phyloP scores from a whole-genome alignment of 2,113 vertebrate genomes.

The Emberiza fucata region DNA sequence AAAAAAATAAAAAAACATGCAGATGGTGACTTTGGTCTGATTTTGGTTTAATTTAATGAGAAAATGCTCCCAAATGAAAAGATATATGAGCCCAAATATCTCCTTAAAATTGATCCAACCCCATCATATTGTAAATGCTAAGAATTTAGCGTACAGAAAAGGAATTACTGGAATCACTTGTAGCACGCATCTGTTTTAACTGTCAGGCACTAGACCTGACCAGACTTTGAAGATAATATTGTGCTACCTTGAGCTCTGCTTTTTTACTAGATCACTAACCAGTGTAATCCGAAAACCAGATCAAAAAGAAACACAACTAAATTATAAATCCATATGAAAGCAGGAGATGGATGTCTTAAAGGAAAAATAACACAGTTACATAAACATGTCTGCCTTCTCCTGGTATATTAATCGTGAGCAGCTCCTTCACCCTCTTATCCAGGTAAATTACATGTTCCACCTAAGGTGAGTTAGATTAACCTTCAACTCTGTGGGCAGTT shows the following conservation, averaged over 20 bases:
- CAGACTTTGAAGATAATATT: conserved; percentile 34
- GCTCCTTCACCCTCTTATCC: background rate
- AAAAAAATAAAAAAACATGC: fast-evolving
- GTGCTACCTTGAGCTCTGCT: conserved; percentile 76
- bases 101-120: background rate
- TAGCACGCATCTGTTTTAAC: conserved; percentile 41
- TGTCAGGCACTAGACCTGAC: background rate
- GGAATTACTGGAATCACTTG: conserved; percentile 28
- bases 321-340: conserved; percentile 42
- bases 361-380: background rate
- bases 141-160: background rate
- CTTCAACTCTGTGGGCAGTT: background rate
- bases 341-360: background rate
- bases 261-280: conserved; percentile 70
- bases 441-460: background rate
- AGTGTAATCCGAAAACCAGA: conserved; percentile 75
- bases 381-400: conserved; percentile 8
- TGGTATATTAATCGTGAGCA: background rate
- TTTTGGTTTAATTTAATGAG: background rate
- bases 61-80: background rate
- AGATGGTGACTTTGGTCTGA: background rate
- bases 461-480: background rate
- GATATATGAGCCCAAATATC: background rate
- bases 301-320: conserved; percentile 14
- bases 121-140: background rate